These are phyloP conservation scores for Pemphigus obesinymphae DNA, from an alignment of 1,140 invertebrate species.

Conservation along the genomic window DNA sequence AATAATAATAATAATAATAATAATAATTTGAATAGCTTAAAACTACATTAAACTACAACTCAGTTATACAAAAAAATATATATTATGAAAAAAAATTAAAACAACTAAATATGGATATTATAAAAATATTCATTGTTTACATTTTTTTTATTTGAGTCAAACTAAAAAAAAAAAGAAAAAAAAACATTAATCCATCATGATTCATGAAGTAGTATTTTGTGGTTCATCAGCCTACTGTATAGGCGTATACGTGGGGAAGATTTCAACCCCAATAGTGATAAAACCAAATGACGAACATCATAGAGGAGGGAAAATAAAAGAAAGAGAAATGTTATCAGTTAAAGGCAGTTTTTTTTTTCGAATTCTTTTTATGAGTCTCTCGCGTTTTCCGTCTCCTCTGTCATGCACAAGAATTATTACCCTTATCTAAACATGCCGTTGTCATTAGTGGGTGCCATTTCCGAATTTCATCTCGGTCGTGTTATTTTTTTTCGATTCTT, in stretches of 20 bases:
- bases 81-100: too few species aligned
- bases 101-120: too few species aligned
- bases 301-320: constrained; percentile 17
- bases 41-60: too few species aligned
- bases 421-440: constrained; percentile 38
- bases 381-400: constrained; percentile 30
- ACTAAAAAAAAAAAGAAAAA: background rate
- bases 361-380: constrained; percentile 39
- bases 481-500: constrained; percentile 28
- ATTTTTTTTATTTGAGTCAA: background rate
- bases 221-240: constrained; percentile 20
- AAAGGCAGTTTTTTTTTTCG: background rate
- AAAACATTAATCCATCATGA: background rate
- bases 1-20: too few species aligned
- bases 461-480: constrained; percentile 31
- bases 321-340: constrained; percentile 33
- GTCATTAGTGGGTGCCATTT: constrained; percentile 39
- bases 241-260: background rate
- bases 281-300: constrained; percentile 26
- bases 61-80: too few species aligned
- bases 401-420: constrained; percentile 40
- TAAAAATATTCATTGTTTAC: too few species aligned
- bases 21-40: too few species aligned
- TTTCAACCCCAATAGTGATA: constrained; percentile 19
- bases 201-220: background rate